phyloP scores from a whole-genome alignment of 2,888 invertebrate species.

The Drosophila picticornis region DNA sequence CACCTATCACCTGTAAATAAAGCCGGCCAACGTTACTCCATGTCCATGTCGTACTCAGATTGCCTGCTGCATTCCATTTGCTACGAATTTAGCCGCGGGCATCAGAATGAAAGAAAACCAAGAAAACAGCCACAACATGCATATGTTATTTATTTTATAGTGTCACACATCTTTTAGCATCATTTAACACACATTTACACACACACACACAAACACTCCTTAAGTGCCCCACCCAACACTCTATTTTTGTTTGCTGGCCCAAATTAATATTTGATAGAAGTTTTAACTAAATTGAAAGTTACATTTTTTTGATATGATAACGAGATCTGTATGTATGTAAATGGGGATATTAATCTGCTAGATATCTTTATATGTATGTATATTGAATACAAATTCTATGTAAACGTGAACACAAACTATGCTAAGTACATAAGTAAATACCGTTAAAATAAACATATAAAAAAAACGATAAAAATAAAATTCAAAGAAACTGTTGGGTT shows the following conservation, averaged over 20 bases:
- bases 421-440: conserved; percentile 59
- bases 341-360: conserved; percentile 75
- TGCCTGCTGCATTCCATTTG: conserved; percentile 39
- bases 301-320: conserved; percentile 43
- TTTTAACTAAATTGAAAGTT: conserved; percentile 13
- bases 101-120: background rate
- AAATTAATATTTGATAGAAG: conserved; percentile 8
- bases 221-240: background rate
- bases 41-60: conserved; percentile 17
- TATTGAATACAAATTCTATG: conserved; percentile 63
- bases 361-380: conserved; percentile 42
- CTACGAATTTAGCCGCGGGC: conserved; percentile 3
- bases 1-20: conserved; percentile 83
- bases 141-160: conserved; percentile 75
- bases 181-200: conserved; percentile 2
- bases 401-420: conserved; percentile 72
- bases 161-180: conserved; percentile 44
- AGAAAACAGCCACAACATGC: conserved; percentile 36
- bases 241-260: conserved; percentile 16
- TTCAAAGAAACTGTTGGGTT: background rate
- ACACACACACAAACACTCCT: background rate
- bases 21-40: conserved; percentile 6
- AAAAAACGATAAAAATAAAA: background rate
- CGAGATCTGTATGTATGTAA: conserved; percentile 45
- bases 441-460: conserved; percentile 19